phyloP scores from a whole-genome alignment of 2,888 invertebrate species.

The Mactromeris polynyma region DNA sequence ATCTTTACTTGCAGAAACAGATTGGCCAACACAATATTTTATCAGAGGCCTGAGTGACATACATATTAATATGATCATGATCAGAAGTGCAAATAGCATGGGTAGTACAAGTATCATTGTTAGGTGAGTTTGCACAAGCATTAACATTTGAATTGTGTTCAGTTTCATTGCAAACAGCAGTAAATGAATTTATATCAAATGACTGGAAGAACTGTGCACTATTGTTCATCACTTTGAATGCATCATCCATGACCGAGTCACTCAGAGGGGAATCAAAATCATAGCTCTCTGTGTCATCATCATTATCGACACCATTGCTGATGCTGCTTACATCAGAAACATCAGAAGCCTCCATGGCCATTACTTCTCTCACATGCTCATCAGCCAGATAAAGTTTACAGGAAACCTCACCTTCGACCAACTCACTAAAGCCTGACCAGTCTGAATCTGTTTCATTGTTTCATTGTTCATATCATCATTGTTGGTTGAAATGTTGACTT shows the following conservation, averaged over 20 bases:
- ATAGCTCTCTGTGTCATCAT: background rate
- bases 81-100: too few relatives aligned
- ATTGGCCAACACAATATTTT: too few relatives aligned
- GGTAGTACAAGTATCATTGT: too few relatives aligned
- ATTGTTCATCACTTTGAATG: background rate
- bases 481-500: too few relatives aligned
- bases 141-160: too few relatives aligned
- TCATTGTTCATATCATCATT: background rate
- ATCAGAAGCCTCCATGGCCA: background rate
- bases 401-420: slow-evolving; percentile 29
- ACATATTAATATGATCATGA: too few relatives aligned
- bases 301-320: background rate
- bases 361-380: background rate
- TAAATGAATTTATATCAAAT: background rate
- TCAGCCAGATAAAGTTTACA: slow-evolving; percentile 37
- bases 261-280: background rate
- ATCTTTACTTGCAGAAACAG: background rate
- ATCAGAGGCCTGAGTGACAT: too few relatives aligned
- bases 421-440: slow-evolving; percentile 37
- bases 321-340: background rate
- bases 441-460: slow-evolving; percentile 27
- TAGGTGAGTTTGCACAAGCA: too few relatives aligned
- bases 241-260: background rate
- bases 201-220: background rate
- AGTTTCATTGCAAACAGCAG: background rate